Conservation (phyloP, 2,888 invertebrate species). For the Eupithecia subumbrata region DNA sequence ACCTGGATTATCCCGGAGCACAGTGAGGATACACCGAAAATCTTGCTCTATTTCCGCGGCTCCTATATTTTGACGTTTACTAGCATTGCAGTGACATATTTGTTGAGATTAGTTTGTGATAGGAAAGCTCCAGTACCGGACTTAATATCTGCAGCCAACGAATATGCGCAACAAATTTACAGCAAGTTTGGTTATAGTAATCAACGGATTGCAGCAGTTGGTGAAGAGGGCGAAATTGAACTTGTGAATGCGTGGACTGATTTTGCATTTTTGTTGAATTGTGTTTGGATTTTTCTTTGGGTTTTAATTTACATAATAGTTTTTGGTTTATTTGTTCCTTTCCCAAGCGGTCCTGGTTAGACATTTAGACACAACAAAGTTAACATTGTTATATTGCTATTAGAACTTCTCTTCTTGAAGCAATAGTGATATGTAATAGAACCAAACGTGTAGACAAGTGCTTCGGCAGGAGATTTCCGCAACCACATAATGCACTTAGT, state of each 20-base stretch:
- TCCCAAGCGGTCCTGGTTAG: conserved; percentile 13
- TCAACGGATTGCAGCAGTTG: conserved; percentile 24
- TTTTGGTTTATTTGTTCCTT: conserved; percentile 23
- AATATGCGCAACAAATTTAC: conserved; percentile 26
- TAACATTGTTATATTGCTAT: not conserved
- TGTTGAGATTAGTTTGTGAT: conserved; percentile 27
- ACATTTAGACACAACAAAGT: not conserved
- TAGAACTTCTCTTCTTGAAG: not conserved
- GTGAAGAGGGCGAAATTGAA: conserved; percentile 11
- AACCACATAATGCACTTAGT: conserved; percentile 66
- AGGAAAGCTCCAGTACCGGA: conserved; percentile 16
- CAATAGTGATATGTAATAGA: conserved; percentile 40
- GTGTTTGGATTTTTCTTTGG: conserved; percentile 25
- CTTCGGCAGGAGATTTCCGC: conserved; percentile 56
- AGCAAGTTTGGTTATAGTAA: conserved; percentile 25
- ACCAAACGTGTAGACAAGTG: conserved; percentile 50
- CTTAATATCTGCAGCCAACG: conserved; percentile 24
- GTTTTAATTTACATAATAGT: conserved; percentile 31
- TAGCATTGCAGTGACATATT: conserved; percentile 24
- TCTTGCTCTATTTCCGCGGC: conserved; percentile 43
- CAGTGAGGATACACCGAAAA: conserved; percentile 37
- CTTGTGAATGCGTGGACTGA: conserved; percentile 34
- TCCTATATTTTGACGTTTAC: conserved; percentile 40
- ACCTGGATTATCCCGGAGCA: conserved; percentile 38
- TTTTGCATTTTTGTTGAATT: conserved; percentile 37